Evolutionary conservation across 1,140 invertebrate genomes (phyloP), one percentile per base, ranked within the genome.

Genomic region (Sinella curviseta): DNA sequence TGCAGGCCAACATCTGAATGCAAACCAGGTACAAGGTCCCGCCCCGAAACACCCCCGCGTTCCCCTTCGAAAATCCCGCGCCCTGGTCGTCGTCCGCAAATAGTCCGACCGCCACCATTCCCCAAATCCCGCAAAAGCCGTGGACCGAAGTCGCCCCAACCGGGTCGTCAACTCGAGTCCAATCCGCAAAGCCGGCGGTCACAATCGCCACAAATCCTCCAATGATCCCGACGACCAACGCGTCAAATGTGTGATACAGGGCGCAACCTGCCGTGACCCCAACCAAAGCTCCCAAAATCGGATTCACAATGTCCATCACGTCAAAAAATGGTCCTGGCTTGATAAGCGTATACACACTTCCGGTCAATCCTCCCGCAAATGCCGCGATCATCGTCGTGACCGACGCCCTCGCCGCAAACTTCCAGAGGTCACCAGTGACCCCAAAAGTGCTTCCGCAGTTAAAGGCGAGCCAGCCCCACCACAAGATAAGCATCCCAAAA

Each of bases 381-480:
- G 57, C 4, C 4, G 57, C 57, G 24, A 65, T 26, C 57, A 65
- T 65, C 4, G 57, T 65, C 4, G 57, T 26, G 24, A 26, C 24
- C 12, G 57, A 8, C 0, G 95, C 95, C 81, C 93, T 89, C 0
- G 94, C 94, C 0, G 95, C 94, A 85, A 95, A 96, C 85, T 94
- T 90, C 94, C 94, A 95, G 86, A 92, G 93, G 20, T 90, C 89
- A 0, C 91, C 91, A 57, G 89, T 90, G 28, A 93, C 89, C 85
- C 92, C 87, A 82, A 89, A 89, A n/a, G 88, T 89, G 39, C 88
- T 87, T 57, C 95, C 95, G 70, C 94, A 96, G 86, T 97, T 97
- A 84, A 97, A 97, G 1, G 94, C 95, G 54, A 97, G 87, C 95
- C 95, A 97, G 0, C 95, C 95, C 94, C 95, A 97, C 95, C 96